Base-by-base conservation (phyloP, 1,140 invertebrate genomes). In the Rhopalosiphum maidis region DNA sequence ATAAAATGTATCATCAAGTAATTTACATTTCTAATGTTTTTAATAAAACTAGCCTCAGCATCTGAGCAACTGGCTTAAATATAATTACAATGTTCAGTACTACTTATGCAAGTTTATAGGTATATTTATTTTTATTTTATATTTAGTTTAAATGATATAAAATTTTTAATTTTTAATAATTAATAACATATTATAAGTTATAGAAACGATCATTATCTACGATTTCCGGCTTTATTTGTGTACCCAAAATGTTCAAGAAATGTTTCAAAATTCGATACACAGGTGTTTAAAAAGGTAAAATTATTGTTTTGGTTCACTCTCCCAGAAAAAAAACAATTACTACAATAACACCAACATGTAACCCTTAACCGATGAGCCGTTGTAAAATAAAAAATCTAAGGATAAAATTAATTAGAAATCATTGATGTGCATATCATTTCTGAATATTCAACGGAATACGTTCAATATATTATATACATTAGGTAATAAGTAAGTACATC, bases 271-370 rank as follows among this genome's bases (percentile, higher is more conserved):
- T 90, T 90, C 88, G 88, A 60, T 60, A 90, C 88, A 90, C 88
- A 90, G 54, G 37, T 90, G 89, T 43, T 35, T 55, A 30, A 68
- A 37, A 46, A 55, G 35, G 87, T 43, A 43, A 90, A 43, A 60
- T n/a, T 68, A 90, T 90, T 90, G 55, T 60, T 68, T 90, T 25
- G 25, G 37, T 90, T 90, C 89, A 90, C 89, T 90, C 89, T 90
- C 89, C 89, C 89, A 90, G 54, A 90, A 90, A 90, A 87, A 41
- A 89, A 37, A 8, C 88, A 35, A 89, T 89, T 89, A 89, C 83
- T 11, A 37, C 30, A 89, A 55, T 35, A 89, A 89, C 88, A 54
- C 48, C n/a, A 89, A 54, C 48, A 51, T 54, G 1, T 21, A 22
- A 23, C 48, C 22, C 7, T 54, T 54, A 54, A 23, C 48, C 88